Evolutionary conservation across 2,888 invertebrate species (phyloP).

Genomic region (Girardia tigrina): DNA sequence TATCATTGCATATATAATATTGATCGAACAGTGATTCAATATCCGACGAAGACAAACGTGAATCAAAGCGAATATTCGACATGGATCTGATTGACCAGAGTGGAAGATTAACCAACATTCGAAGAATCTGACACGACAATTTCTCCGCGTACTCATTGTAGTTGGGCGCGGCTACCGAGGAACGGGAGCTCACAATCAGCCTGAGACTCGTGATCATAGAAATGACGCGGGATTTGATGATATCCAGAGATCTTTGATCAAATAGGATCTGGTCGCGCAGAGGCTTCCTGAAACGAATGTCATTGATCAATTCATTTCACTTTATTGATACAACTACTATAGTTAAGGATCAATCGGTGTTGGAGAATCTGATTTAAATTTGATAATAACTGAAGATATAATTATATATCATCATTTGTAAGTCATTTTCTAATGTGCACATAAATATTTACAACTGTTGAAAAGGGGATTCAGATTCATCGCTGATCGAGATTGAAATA

Average conservation of each 20-base stretch:
- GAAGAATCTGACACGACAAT: not conserved
- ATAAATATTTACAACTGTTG: too few species aligned
- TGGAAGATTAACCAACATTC: not conserved
- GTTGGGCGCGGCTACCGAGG: not conserved
- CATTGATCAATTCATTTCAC: not conserved
- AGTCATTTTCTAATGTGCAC: too few species aligned
- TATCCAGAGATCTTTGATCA: not conserved
- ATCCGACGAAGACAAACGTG: not conserved
- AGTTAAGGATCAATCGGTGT: too few species aligned
- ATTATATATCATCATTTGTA: too few species aligned
- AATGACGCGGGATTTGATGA: not conserved
- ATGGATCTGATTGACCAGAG: not conserved
- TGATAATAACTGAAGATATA: too few species aligned
- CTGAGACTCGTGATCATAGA: not conserved
- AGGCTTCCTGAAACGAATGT: not conserved
- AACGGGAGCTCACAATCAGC: not conserved
- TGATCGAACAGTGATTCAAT: not conserved
- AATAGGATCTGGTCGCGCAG: not conserved
- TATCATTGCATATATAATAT: not conserved
- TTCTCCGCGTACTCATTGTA: not conserved
- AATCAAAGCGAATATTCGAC: not conserved
- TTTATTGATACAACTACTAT: not conserved
- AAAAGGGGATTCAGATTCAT: too few species aligned
- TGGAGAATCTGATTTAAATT: too few species aligned
- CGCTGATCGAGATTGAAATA: too few species aligned